Base-by-base conservation (phyloP, 2,797 vertebrate genomes). In the Sternotherus odoratus region DNA sequence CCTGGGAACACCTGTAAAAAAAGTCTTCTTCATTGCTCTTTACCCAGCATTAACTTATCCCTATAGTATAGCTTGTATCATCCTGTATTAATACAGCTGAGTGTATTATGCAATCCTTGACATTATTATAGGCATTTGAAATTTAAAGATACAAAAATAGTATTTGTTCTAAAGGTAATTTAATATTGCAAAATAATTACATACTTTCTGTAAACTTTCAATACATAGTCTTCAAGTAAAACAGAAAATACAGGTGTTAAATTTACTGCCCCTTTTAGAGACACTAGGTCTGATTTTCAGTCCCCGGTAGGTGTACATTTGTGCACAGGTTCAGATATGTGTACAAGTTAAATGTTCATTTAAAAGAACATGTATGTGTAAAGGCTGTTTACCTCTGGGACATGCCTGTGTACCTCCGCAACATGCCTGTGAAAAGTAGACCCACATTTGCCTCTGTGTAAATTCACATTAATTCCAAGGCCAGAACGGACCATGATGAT, bases 141-240 rank as follows among this genome's bases (percentile, higher is more conserved):
- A 13, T 49, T 88, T 12, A 54, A 57, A 91, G 63, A 80, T 77
- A 69, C 50, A 86, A 83, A 83, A 83, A 83, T 4, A 43, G 5
- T 30, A 86, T 90, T 96, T 87, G 86, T 78, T 86, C 30, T 43
- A n/a, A 92, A 95, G 54, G 46, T 49, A 79, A 81, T 85, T 97
- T 91, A 96, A 87, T 90, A 51, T 77, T 95, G 69, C 50, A 77
- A 96, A 95, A 36, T 85, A 77, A 82, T 83, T 91, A 83, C 83
- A 93, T 6, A 12, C 78, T 88, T 86, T 86, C 46, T 86, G 93
- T 15, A 90, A 90, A 88, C 4, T 94, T 56, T 93, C 36, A 56
- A 50, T 33, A 88, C 13, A 95, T 12, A 96, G 16, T 88, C 16
- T 87, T 93, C 48, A 92, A 49, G 0, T 5, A 6, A 88, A 66